Evolutionary conservation across 2,888 invertebrate species (phyloP), one percentile per base, ranked within the genome.

Genomic region (Pseudeuparius sepicola): DNA sequence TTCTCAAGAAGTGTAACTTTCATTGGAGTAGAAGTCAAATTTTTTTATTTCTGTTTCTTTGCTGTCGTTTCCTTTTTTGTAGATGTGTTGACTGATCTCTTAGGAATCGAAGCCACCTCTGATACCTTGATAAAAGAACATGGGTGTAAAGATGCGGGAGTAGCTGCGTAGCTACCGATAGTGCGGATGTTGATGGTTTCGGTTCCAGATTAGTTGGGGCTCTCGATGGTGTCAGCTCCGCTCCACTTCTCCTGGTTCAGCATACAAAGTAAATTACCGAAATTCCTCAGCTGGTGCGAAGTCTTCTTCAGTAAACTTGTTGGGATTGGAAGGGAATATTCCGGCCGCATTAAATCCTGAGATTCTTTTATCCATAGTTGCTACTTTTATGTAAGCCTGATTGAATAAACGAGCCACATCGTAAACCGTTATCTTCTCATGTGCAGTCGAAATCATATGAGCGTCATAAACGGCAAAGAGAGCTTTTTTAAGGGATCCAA

Each of bases 281-380:
- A 41, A 39, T 16, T 41, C 27, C 14, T 42, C 37, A 24, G 24
- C 39, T 27, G 34, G 24, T 33, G 40, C 37, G 11, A 37, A 37
- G 25, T 37, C 33, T 28, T 25, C 29, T 29, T 27, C 29, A 7
- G 33, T 33, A 40, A 31, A 33, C 33, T 12, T 37, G 11, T 9
- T 24, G 26, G 18, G 34, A 20, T 41, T 20, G 15, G 32, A 27
- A 16, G 28, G 38, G 14, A 25, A 38, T 26, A 43, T 35, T 32
- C 35, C 39, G 10, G 34, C 16, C 18, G 36, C 14, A 30, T 33
- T 35, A 27, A 43, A 43, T 16, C 41, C 39, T 24, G 34, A 41
- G 26, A 37, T 28, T 31, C 32, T 39, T 35, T 39, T 39, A 6
- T 36, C 37, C 29, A 43, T 23, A 25, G 14, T 26, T 26, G 26